Evolutionary conservation across 2,888 invertebrate genomes (phyloP).

Genomic region (Sarcophaga carnaria): DNA sequence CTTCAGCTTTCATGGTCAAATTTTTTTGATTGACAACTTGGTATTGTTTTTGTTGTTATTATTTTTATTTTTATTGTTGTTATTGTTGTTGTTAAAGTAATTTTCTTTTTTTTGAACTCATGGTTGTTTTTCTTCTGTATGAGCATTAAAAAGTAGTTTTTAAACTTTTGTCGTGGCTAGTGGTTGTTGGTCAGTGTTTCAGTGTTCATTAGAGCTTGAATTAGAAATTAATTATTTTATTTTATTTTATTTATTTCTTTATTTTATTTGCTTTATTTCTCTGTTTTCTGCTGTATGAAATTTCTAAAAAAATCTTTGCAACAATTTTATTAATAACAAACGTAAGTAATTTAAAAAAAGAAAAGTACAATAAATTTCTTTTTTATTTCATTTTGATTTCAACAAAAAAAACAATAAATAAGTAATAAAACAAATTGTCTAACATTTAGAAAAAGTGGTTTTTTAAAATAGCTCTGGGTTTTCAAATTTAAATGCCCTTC

Average conservation of each 20-base stretch:
- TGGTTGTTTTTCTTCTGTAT: background rate
- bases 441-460: too few relatives aligned
- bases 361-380: slow-evolving; percentile 8
- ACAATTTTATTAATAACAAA: background rate
- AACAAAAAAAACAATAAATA: background rate
- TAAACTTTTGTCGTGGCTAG: slow-evolving; percentile 31
- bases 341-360: slow-evolving; percentile 25
- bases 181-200: slow-evolving; percentile 23
- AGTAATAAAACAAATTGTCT: background rate
- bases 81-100: background rate
- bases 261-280: background rate
- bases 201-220: slow-evolving; percentile 57
- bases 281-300: background rate
- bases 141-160: slow-evolving; percentile 16
- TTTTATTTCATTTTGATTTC: background rate
- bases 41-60: background rate
- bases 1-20: slow-evolving; percentile 61
- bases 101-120: slow-evolving; percentile 25
- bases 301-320: background rate
- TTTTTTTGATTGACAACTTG: slow-evolving; percentile 40
- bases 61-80: background rate
- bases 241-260: slow-evolving; percentile 13
- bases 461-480: background rate
- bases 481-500: background rate
- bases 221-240: slow-evolving; percentile 3